phyloP scores from a whole-genome alignment of 2,888 invertebrate species.

The Eilema depressum region DNA sequence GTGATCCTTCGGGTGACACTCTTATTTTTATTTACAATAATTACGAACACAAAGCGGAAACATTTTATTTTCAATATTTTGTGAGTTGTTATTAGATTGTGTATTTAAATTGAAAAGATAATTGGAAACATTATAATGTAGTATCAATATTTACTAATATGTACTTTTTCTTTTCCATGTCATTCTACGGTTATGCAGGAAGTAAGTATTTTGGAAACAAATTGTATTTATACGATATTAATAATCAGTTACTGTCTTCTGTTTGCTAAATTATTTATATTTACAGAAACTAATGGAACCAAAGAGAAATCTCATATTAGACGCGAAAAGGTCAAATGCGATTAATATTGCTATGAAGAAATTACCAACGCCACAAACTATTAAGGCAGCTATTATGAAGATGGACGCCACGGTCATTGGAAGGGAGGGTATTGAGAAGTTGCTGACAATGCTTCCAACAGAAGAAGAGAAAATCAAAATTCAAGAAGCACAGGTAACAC shows the following conservation, averaged over 20 bases:
- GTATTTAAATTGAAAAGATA: not conserved
- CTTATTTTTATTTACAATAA: not conserved
- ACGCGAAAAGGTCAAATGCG: constrained; percentile 98
- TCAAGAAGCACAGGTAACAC: constrained; percentile 93
- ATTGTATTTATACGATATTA: not conserved
- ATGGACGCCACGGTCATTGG: constrained; percentile 99
- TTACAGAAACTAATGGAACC: constrained; percentile 81
- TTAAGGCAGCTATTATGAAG: constrained; percentile 99
- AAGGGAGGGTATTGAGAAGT: constrained; percentile 99
- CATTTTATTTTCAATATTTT: not conserved
- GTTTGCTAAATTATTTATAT: constrained; percentile 23
- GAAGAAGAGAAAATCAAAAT: constrained; percentile 99
- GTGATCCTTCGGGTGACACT: not conserved
- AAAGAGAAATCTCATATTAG: constrained; percentile 91
- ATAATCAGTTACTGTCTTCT: not conserved
- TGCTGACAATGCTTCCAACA: constrained; percentile 98
- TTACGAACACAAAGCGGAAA: not conserved
- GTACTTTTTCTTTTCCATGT: constrained; percentile 60
- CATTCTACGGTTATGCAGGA: constrained; percentile 55
- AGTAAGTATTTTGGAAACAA: constrained; percentile 58
- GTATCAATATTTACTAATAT: constrained; percentile 15
- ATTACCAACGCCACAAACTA: constrained; percentile 98
- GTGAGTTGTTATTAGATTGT: not conserved
- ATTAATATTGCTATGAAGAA: constrained; percentile 99
- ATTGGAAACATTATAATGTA: not conserved